Evolutionary conservation across 2,888 invertebrate genomes (phyloP).

Genomic region (Germaria angustata): DNA sequence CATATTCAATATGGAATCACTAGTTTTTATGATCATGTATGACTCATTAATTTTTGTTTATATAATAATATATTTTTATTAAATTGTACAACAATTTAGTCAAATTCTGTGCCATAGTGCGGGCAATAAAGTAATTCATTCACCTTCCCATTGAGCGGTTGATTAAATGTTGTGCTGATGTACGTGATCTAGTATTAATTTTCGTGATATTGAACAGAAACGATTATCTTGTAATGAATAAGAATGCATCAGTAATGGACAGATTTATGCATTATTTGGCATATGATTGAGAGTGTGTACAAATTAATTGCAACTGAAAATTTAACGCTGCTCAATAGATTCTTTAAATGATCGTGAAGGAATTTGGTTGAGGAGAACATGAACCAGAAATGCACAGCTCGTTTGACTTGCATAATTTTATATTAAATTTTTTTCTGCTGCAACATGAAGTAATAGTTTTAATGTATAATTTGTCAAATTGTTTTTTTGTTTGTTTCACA

Average conservation of each 20-base stretch:
- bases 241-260: conserved; percentile 37
- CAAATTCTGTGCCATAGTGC: conserved; percentile 9
- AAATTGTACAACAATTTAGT: too few relatives aligned
- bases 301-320: background rate
- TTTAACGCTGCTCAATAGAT: background rate
- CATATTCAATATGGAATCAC: too few relatives aligned
- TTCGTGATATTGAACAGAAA: conserved; percentile 54
- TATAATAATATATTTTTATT: too few relatives aligned
- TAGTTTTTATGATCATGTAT: too few relatives aligned
- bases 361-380: background rate
- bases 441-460: background rate
- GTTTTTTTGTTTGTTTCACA: background rate
- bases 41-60: too few relatives aligned
- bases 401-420: too few relatives aligned
- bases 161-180: conserved; percentile 54
- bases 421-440: too few relatives aligned
- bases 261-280: conserved; percentile 45
- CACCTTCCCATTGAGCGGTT: conserved; percentile 50
- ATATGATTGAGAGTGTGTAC: background rate
- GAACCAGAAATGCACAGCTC: background rate
- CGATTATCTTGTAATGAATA: conserved; percentile 30
- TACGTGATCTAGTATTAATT: conserved; percentile 51
- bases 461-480: conserved; percentile 5
- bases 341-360: background rate
- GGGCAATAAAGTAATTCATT: background rate